Evolutionary conservation across 2,797 vertebrate genomes (phyloP).

Genomic region (Chrysocyon brachyurus): DNA sequence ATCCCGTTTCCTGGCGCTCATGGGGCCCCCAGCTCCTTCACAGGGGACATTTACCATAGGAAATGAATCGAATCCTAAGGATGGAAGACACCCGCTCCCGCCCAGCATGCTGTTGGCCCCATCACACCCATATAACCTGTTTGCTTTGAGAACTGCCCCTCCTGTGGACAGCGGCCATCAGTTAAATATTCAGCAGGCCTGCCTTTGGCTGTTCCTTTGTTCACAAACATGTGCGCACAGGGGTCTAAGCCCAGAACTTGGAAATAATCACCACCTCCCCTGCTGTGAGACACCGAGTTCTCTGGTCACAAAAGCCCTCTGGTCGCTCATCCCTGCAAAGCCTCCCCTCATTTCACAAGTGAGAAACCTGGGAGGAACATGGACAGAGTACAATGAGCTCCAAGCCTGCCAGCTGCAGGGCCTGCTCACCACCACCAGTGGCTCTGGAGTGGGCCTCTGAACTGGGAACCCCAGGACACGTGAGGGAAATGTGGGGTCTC

Average conservation of each 20-base stretch:
- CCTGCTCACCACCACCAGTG: fast-evolving
- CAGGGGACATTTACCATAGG: neutral
- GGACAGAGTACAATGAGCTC: fast-evolving
- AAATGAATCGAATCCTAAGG: fast-evolving
- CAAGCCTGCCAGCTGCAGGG: too few relatives aligned
- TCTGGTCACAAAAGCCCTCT: neutral
- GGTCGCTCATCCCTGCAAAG: fast-evolving
- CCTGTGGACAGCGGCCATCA: neutral
- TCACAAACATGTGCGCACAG: fast-evolving
- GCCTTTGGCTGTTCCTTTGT: fast-evolving
- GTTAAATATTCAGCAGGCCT: neutral
- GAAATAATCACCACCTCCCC: neutral
- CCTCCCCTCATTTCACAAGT: fast-evolving
- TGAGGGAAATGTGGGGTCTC: neutral
- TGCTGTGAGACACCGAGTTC: fast-evolving
- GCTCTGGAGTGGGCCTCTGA: neutral
- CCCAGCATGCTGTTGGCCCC: neutral
- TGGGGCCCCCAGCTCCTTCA: neutral
- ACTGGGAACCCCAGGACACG: too few relatives aligned
- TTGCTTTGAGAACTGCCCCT: neutral
- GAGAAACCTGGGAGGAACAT: neutral
- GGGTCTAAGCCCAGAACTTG: neutral
- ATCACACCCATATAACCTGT: fast-evolving
- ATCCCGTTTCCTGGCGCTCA: fast-evolving
- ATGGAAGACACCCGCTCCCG: too few relatives aligned